Percentiles rank a stretch among this genome's conserved stretches.
Evolutionary conservation across 2,888 invertebrate species (phyloP).

Genomic region (Cylloceria caligata): DNA sequence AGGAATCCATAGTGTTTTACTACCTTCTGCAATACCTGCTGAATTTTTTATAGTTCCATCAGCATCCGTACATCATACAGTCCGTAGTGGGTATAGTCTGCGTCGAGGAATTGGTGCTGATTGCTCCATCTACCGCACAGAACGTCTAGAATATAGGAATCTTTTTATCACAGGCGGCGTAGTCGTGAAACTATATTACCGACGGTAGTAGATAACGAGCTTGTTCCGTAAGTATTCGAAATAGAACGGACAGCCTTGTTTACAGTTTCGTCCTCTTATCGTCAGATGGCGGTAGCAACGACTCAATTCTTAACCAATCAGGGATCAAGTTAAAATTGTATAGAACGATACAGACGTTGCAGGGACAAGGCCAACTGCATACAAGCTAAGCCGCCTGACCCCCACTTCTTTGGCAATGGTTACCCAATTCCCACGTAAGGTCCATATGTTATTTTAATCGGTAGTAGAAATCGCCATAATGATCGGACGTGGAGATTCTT

Average conservation of each 20-base stretch:
- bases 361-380: slow-evolving; percentile 47
- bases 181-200: background rate
- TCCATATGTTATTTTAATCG: slow-evolving; percentile 39
- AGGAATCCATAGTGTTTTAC: background rate
- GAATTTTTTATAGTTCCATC: slow-evolving; percentile 15
- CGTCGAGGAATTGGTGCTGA: background rate
- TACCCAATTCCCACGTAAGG: background rate
- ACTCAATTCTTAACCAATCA: slow-evolving; percentile 38
- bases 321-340: slow-evolving; percentile 13
- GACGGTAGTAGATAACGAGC: background rate
- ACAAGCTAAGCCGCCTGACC: background rate
- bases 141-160: background rate
- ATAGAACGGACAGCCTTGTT: background rate
- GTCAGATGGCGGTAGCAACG: slow-evolving; percentile 31
- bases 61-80: slow-evolving; percentile 4
- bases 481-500: slow-evolving; percentile 26
- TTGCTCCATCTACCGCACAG: background rate
- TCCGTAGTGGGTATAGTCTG: background rate
- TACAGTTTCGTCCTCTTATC: background rate
- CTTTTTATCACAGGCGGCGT: background rate
- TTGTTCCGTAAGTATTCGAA: background rate
- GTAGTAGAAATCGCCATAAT: slow-evolving; percentile 43
- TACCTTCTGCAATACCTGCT: slow-evolving; percentile 13
- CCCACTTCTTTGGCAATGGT: slow-evolving; percentile 26
- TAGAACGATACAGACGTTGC: background rate